phyloP scores from a whole-genome alignment of 2,888 invertebrate species.

The Megalurothrips usitatus region DNA sequence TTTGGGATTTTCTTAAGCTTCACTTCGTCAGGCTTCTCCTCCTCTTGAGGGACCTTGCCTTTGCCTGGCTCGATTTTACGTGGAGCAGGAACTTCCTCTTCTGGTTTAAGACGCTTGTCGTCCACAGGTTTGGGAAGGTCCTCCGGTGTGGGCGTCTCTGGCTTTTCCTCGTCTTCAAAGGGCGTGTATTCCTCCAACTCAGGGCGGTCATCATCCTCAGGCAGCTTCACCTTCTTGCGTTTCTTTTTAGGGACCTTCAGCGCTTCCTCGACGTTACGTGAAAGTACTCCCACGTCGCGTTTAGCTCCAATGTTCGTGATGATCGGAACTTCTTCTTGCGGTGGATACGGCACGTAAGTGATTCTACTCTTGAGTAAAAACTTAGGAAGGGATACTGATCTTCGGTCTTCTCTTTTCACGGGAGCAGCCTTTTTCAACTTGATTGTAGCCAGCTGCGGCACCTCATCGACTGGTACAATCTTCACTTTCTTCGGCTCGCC shows the following conservation, averaged over 20 bases:
- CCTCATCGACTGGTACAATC: constrained; percentile 45
- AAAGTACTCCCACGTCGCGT: constrained; percentile 62
- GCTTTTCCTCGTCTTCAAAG: constrained; percentile 45
- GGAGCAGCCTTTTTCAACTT: constrained; percentile 60
- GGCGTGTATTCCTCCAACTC: constrained; percentile 34
- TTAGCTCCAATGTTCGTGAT: constrained; percentile 52
- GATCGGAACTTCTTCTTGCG: constrained; percentile 52
- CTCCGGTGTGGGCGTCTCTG: constrained; percentile 52
- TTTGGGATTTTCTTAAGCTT: constrained; percentile 30
- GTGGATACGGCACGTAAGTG: constrained; percentile 51
- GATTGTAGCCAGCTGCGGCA: constrained; percentile 60
- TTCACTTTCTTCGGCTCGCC: constrained; percentile 58
- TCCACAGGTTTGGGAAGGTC: constrained; percentile 39
- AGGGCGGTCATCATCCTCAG: constrained; percentile 43
- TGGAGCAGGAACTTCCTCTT: constrained; percentile 36
- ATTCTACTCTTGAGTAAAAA: constrained; percentile 38
- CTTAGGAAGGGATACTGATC: constrained; percentile 46
- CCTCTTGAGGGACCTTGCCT: constrained; percentile 40
- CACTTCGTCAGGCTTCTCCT: constrained; percentile 31
- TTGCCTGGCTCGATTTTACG: constrained; percentile 35
- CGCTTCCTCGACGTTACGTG: constrained; percentile 67
- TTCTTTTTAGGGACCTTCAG: constrained; percentile 54
- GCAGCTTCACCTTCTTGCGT: constrained; percentile 46
- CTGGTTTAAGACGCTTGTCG: constrained; percentile 41
- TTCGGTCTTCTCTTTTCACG: constrained; percentile 44